Conservation (phyloP, 2,888 invertebrate species). For the Phragmatobia fuliginosa region DNA sequence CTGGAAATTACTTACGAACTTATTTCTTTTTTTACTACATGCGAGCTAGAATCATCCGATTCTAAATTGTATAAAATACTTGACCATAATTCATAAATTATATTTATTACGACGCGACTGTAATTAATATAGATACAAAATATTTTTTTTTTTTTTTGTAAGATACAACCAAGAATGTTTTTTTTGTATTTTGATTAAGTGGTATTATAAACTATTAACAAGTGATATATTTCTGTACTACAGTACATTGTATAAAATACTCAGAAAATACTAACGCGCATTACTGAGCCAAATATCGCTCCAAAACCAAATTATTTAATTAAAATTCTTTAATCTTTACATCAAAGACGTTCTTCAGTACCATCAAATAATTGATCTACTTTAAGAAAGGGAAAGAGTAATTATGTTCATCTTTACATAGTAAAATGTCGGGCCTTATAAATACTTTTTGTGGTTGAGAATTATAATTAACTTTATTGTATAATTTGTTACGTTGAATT, state of each 20-base stretch:
- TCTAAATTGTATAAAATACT: constrained; percentile 28
- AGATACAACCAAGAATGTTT: constrained; percentile 18
- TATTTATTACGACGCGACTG: constrained; percentile 16
- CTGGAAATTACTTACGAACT: constrained; percentile 1
- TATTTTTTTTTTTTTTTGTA: constrained; percentile 37
- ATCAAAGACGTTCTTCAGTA: constrained; percentile 22
- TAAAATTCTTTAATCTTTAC: constrained; percentile 21
- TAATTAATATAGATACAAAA: constrained; percentile 32
- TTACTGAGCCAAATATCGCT: constrained; percentile 33
- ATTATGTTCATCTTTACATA: not conserved
- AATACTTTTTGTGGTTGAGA: not conserved
- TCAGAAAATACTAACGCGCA: constrained; percentile 33
- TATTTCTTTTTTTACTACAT: not conserved
- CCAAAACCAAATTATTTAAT: constrained; percentile 16
- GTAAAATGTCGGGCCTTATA: constrained; percentile 1
- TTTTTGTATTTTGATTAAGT: constrained; percentile 13
- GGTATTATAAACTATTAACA: constrained; percentile 24
- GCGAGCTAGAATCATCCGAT: constrained; percentile 13
- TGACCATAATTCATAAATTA: constrained; percentile 37
- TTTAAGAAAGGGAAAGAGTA: constrained; percentile 1
- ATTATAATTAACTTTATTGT: constrained; percentile 5
- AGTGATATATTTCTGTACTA: constrained; percentile 21
- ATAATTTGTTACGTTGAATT: constrained; percentile 5
- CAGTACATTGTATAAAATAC: constrained; percentile 42
- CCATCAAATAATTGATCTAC: not conserved